These are phyloP conservation scores for Phenganax stokvisi DNA, from an alignment of 92 coral and sea anemone species.

Conservation along the genomic window DNA sequence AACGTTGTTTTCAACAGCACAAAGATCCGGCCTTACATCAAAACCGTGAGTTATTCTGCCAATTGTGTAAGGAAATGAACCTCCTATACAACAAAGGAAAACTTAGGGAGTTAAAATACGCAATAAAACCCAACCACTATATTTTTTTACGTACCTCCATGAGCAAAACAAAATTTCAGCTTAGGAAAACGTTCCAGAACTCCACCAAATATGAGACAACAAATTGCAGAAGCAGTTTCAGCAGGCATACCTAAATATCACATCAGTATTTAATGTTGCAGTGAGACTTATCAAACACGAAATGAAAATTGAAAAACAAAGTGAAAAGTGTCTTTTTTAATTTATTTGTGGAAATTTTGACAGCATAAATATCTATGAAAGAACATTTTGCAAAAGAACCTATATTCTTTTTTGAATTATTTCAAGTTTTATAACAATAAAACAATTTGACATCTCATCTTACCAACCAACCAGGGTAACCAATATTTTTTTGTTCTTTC, in stretches of 20 bases:
- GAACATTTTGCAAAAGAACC: too few relatives aligned
- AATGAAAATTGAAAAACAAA: too few relatives aligned
- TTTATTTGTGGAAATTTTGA: too few relatives aligned
- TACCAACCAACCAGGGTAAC: slow-evolving; percentile 98
- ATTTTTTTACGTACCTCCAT: slow-evolving; percentile 59
- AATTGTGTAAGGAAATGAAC: slow-evolving; percentile 86
- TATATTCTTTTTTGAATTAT: not conserved
- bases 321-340: too few relatives aligned
- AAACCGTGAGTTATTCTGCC: slow-evolving; percentile 95
- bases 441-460: slow-evolving; percentile 3
- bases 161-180: slow-evolving; percentile 93
- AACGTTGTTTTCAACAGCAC: slow-evolving; percentile 72
- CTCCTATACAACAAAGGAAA: slow-evolving; percentile 49
- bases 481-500: slow-evolving; percentile 88
- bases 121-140: too few relatives aligned
- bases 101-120: not conserved
- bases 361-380: too few relatives aligned
- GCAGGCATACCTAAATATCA: slow-evolving; percentile 74
- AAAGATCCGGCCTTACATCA: slow-evolving; percentile 88
- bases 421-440: not conserved
- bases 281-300: too few relatives aligned
- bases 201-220: slow-evolving; percentile 93
- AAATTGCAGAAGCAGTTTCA: slow-evolving; percentile 81
- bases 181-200: slow-evolving; percentile 82
- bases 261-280: not conserved